Percentiles rank a stretch among this genome's conserved stretches.
phyloP scores from a whole-genome alignment of 2,888 invertebrate genomes.

The Eudasyphora cyanicolor region DNA sequence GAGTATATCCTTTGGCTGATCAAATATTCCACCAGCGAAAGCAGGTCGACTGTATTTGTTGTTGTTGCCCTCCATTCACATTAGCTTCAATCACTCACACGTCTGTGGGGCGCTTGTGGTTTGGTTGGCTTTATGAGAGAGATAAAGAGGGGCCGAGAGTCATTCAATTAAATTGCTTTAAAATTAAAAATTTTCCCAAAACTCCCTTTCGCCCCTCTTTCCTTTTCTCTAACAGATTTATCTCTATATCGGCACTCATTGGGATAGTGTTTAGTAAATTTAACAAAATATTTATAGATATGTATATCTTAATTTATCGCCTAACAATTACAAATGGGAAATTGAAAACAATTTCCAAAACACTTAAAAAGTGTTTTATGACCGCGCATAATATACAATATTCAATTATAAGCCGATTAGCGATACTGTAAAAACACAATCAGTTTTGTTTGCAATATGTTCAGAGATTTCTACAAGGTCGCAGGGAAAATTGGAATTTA shows the following conservation, averaged over 20 bases:
- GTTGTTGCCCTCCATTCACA: neutral
- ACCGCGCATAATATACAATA: neutral
- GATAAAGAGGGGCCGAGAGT: too few relatives aligned
- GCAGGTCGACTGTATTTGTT: too few relatives aligned
- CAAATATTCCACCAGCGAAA: too few relatives aligned
- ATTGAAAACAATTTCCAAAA: neutral
- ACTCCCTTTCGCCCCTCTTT: neutral
- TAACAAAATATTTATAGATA: slow-evolving; percentile 16
- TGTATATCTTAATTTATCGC: neutral
- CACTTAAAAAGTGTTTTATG: too few relatives aligned
- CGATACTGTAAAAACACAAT: too few relatives aligned
- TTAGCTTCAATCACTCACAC: neutral
- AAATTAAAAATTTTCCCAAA: slow-evolving; percentile 37
- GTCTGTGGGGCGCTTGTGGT: neutral
- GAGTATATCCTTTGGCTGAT: neutral
- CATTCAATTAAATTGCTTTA: slow-evolving; percentile 56
- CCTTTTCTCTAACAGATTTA: neutral
- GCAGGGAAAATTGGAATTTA: too few relatives aligned
- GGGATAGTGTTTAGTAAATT: slow-evolving; percentile 43
- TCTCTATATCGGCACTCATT: slow-evolving; percentile 42
- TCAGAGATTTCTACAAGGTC: too few relatives aligned
- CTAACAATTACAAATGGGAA: neutral
- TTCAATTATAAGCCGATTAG: neutral
- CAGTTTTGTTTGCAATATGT: too few relatives aligned
- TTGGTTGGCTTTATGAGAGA: neutral